phyloP scores from a whole-genome alignment of 2,797 vertebrate genomes.

The Galago senegalensis region DNA sequence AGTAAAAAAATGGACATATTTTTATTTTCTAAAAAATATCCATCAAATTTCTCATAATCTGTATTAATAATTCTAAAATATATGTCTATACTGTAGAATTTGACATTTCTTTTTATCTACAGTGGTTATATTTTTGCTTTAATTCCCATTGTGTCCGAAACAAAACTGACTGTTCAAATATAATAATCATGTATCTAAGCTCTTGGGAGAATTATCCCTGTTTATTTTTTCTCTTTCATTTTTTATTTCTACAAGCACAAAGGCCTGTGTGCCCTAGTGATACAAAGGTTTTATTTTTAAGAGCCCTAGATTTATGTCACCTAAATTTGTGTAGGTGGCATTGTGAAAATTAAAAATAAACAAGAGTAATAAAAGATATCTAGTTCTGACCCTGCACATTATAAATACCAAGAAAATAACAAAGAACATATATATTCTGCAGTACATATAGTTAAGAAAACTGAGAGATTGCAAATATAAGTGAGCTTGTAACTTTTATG shows the following conservation, averaged over 20 bases:
- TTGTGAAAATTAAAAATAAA: not conserved
- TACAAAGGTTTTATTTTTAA: not conserved
- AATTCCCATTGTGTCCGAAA: not conserved
- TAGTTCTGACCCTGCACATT: not conserved
- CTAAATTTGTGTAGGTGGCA: not conserved
- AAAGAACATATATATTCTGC: not conserved
- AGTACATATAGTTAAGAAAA: not conserved
- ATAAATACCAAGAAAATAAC: not conserved
- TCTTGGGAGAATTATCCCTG: not conserved
- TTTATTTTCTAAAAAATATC: constrained; percentile 26
- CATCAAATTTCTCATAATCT: not conserved
- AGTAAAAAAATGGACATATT: not conserved
- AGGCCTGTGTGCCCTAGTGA: not conserved
- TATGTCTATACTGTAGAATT: not conserved
- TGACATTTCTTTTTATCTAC: not conserved
- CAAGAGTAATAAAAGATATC: not conserved
- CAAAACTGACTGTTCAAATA: not conserved
- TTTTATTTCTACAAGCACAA: not conserved
- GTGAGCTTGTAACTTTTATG: not conserved
- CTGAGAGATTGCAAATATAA: not conserved
- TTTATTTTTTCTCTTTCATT: not conserved
- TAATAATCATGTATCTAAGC: not conserved
- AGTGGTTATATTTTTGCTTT: not conserved
- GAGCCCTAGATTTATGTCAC: not conserved
- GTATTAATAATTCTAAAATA: not conserved